Conservation (phyloP, 2,797 vertebrate genomes). For the Sebastes paucispinis region DNA sequence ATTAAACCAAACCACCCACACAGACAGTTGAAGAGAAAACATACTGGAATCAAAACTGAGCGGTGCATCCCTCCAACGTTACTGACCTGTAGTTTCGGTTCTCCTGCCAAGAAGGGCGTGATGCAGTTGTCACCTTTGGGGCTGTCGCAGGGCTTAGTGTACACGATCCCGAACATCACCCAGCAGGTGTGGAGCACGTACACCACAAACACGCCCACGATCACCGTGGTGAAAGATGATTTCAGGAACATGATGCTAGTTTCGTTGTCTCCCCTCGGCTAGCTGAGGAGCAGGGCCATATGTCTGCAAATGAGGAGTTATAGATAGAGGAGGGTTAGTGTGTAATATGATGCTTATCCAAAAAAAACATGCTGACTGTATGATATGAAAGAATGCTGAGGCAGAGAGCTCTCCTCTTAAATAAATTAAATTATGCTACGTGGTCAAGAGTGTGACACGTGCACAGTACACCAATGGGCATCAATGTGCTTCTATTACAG, state of each 20-base stretch:
- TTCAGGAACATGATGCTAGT: constrained; percentile 80
- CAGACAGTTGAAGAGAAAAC: background rate
- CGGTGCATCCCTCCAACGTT: too few species aligned
- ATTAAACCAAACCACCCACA: background rate
- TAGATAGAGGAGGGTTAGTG: background rate
- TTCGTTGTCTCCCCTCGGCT: constrained; percentile 27
- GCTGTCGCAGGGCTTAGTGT: constrained; percentile 91
- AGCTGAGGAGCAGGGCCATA: constrained; percentile 61
- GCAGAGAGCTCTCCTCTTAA: background rate
- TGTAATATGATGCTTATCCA: background rate
- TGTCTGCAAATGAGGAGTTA: constrained; percentile 39
- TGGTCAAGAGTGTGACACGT: background rate
- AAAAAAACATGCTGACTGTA: background rate
- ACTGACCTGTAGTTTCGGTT: constrained; percentile 91
- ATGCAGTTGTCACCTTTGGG: constrained; percentile 83
- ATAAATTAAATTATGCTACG: background rate
- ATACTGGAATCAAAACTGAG: background rate
- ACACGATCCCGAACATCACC: constrained; percentile 98
- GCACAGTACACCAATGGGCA: background rate
- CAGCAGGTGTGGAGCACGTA: constrained; percentile 97
- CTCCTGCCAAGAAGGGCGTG: constrained; percentile 86
- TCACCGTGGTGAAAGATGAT: constrained; percentile 91
- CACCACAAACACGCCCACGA: constrained; percentile 92
- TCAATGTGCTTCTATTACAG: background rate
- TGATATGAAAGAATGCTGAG: background rate